A percentile compares a stretch with the other conserved stretches of the same genome.
Conservation (phyloP, 2,113 vertebrate species). For the Rhinichthys klamathensis region DNA sequence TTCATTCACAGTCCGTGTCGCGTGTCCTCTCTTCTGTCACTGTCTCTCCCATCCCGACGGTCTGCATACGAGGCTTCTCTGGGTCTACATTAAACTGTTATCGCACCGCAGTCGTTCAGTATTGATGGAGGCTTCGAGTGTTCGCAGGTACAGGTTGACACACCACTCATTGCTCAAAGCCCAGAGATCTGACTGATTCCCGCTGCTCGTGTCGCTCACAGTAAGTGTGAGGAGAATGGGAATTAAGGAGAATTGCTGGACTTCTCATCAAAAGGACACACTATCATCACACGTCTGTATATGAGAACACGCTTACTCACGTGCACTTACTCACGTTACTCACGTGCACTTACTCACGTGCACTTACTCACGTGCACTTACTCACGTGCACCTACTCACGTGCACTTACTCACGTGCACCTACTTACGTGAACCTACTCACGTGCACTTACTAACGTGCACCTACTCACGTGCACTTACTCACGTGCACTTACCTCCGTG, state of each 20-base stretch:
- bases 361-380: no score
- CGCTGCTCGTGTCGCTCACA: conserved; percentile 49
- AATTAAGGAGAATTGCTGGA: neutral
- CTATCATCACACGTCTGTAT: neutral
- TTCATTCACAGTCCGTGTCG: conserved; percentile 21
- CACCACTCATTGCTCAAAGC: conserved; percentile 57
- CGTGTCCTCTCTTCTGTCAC: neutral
- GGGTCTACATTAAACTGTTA: conserved; percentile 50
- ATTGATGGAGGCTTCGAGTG: conserved; percentile 57
- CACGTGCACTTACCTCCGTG: no score
- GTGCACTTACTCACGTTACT: neutral
- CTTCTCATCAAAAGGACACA: neutral
- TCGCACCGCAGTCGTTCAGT: conserved; percentile 35
- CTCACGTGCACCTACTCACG: no score
- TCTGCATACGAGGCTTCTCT: conserved; percentile 27
- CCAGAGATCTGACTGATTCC: conserved; percentile 50
- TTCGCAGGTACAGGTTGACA: conserved; percentile 54
- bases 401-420: no score
- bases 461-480: no score
- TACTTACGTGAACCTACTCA: no score
- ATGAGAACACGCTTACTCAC: neutral
- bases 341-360: no score
- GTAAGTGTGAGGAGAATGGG: conserved; percentile 52
- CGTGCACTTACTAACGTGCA: no score
- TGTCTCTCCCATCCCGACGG: neutral